Conservation (phyloP, 2,888 invertebrate species). For the Cheilosia vulpina region DNA sequence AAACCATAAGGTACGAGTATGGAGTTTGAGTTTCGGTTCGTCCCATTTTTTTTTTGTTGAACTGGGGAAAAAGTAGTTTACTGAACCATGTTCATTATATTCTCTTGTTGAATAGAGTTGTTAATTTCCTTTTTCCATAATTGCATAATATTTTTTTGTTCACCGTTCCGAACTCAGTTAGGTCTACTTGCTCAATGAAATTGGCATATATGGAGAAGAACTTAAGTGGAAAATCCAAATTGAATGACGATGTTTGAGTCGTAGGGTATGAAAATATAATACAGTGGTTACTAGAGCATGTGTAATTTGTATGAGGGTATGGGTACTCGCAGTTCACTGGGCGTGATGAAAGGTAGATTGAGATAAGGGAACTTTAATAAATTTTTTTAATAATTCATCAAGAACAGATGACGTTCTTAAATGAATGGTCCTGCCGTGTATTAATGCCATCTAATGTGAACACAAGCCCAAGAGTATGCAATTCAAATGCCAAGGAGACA, state of each 20-base stretch:
- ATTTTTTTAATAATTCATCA: too few relatives aligned
- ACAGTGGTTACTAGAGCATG: slow-evolving; percentile 23
- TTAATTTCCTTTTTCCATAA: slow-evolving; percentile 44
- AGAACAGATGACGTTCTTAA: too few relatives aligned
- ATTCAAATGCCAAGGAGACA: too few relatives aligned
- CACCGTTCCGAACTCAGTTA: neutral
- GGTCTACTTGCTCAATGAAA: slow-evolving; percentile 49
- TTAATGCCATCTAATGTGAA: too few relatives aligned
- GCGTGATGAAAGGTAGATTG: too few relatives aligned
- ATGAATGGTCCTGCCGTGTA: too few relatives aligned
- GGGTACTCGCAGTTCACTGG: too few relatives aligned
- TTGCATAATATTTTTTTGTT: neutral
- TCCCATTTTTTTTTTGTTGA: slow-evolving; percentile 8
- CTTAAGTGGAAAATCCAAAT: slow-evolving; percentile 61
- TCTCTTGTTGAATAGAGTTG: slow-evolving; percentile 67
- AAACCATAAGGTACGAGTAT: slow-evolving; percentile 22
- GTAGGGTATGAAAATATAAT: slow-evolving; percentile 5
- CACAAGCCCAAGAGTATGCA: too few relatives aligned
- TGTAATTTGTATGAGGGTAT: neutral
- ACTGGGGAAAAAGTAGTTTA: slow-evolving; percentile 54
- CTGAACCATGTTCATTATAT: slow-evolving; percentile 72
- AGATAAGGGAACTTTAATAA: too few relatives aligned
- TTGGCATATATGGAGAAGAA: slow-evolving; percentile 38
- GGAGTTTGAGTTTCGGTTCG: slow-evolving; percentile 21
- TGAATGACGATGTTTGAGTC: slow-evolving; percentile 50